Base-by-base conservation (phyloP, 2,113 vertebrate species). In the Percopsis transmontana region DNA sequence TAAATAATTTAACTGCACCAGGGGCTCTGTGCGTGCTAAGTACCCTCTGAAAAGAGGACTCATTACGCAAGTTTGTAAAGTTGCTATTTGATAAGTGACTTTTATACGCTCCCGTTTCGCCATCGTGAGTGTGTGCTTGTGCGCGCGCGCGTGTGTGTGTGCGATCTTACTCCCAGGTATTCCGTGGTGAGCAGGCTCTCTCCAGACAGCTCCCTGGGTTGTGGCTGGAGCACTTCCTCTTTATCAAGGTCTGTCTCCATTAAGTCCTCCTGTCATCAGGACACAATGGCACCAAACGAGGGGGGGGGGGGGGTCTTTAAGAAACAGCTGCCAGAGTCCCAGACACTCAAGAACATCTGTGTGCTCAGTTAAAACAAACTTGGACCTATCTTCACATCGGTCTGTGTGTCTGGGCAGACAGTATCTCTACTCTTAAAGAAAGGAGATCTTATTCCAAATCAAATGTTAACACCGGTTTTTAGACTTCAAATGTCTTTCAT, bases 181-280 rank as follows among this genome's bases (percentile, higher is more conserved):
- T 99, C 96, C 0, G 95, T 95, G 45, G 96, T 98, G 68, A 99
- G 93, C 53, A 99, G 92, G 64, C 94, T 93, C 88, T 99, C 97
- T 24, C 97, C 97, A 1, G 90, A 90, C 54, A 99, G 94, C 20
- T 99, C 97, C 27, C 95, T 92, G 1, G 91, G 84, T 60, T 96
- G 94, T 21, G 95, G 93, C 0, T 96, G 91, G 38, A 99, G 87
- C 61, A 93, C 77, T 66, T 99, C 97, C 3, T 96, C 94, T 85
- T 93, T 94, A 85, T 99, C 95, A 64, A 97, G 83, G 54, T 97
- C 94, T 0, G 92, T 87, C 62, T 98, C 96, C 91, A 98, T 91
- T 50, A 91, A 80, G 74, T 97, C 94, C 15, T 89, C 93, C 83
- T 97, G 91, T 78, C 79, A 53, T 18, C 8, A 55, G 1, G 61